These are phyloP conservation scores for Rallus limicola DNA, from an alignment of 2,113 vertebrate genomes.

Conservation along the genomic window DNA sequence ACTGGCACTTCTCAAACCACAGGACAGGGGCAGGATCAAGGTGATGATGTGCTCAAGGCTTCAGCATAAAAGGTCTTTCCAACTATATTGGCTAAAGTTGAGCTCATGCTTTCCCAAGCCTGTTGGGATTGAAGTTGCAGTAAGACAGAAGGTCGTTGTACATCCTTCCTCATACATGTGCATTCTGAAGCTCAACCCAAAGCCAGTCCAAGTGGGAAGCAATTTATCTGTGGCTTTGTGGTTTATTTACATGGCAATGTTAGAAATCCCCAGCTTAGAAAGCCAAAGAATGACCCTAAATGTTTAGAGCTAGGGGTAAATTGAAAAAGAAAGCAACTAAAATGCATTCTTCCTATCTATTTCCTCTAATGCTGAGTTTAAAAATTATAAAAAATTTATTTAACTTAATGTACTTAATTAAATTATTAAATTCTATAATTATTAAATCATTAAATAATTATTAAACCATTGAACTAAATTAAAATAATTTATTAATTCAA, in stretches of 20 bases:
- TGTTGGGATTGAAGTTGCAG: background rate
- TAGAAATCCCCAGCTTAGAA: conserved; percentile 11
- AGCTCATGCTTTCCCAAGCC: background rate
- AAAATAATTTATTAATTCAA: too few relatives aligned
- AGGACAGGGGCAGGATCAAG: background rate
- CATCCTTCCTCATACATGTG: background rate
- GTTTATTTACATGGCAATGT: conserved; percentile 48
- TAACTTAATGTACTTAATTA: too few relatives aligned
- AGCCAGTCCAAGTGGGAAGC: background rate
- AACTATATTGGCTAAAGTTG: background rate
- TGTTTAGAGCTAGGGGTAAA: background rate
- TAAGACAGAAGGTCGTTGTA: background rate
- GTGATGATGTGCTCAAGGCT: background rate
- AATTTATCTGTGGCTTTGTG: conserved; percentile 26
- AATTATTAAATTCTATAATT: too few relatives aligned
- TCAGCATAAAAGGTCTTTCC: background rate
- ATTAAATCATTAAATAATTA: too few relatives aligned
- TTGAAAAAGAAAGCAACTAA: conserved; percentile 61
- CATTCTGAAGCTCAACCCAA: background rate
- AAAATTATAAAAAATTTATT: too few relatives aligned
- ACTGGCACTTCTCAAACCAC: background rate
- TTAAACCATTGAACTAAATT: too few relatives aligned
- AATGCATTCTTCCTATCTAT: background rate
- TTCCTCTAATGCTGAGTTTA: conserved; percentile 12
- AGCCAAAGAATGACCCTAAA: conserved; percentile 15